Percentiles rank a stretch among this genome's conserved stretches.
phyloP scores from a whole-genome alignment of 2,888 invertebrate species.

The Penaeus monodon region DNA sequence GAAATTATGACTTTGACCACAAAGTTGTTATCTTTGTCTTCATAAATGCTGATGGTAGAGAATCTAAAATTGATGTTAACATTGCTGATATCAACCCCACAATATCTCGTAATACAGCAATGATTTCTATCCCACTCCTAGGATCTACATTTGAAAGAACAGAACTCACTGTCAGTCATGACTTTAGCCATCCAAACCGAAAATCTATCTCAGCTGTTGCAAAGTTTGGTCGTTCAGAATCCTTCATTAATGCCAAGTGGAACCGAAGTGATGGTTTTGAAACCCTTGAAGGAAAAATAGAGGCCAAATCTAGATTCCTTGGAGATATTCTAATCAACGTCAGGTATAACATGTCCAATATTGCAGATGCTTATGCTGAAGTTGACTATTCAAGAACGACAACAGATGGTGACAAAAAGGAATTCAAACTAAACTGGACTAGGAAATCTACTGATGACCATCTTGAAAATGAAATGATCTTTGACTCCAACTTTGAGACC shows the following conservation, averaged over 20 bases:
- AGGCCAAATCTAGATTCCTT: constrained; percentile 41
- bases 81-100: constrained; percentile 40
- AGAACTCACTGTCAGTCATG: constrained; percentile 54
- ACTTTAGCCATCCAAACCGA: constrained; percentile 44
- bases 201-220: constrained; percentile 41
- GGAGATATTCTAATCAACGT: constrained; percentile 45
- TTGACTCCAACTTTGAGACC: constrained; percentile 40
- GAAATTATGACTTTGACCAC: constrained; percentile 44
- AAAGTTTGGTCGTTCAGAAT: constrained; percentile 23
- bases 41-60: not conserved
- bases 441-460: constrained; percentile 13
- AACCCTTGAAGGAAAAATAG: constrained; percentile 41
- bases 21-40: constrained; percentile 32
- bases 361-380: constrained; percentile 51
- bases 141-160: not conserved
- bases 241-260: constrained; percentile 47
- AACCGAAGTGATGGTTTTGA: constrained; percentile 40
- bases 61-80: constrained; percentile 40
- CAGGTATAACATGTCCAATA: constrained; percentile 48
- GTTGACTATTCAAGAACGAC: constrained; percentile 41
- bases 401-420: not conserved
- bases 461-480: constrained; percentile 45
- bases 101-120: constrained; percentile 48
- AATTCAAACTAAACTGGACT: constrained; percentile 38
- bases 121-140: constrained; percentile 19